Conservation (phyloP, 2,113 vertebrate species). For the Genyomyrus donnyi region DNA sequence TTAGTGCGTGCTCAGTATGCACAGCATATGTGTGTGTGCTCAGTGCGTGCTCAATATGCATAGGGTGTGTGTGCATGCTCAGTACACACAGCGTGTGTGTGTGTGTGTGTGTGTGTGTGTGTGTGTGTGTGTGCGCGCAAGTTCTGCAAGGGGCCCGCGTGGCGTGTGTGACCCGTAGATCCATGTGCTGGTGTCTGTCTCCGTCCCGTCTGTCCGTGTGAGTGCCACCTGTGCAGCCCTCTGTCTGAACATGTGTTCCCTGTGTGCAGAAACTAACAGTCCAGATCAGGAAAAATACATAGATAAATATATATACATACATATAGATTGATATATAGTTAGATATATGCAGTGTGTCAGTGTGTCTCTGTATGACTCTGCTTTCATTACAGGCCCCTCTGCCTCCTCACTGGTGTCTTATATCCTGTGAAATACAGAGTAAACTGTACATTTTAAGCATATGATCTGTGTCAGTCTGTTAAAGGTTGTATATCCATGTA, state of each 20-base stretch:
- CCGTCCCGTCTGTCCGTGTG: not conserved
- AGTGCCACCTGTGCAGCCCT: not conserved
- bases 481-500: constrained; percentile 59
- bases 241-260: constrained; percentile 6
- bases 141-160: not conserved
- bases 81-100: not conserved
- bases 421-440: constrained; percentile 51
- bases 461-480: constrained; percentile 55
- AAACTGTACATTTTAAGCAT: constrained; percentile 46
- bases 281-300: not conserved
- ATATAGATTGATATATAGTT: not conserved
- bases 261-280: not conserved
- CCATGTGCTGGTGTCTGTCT: not conserved
- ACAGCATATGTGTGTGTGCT: too few relatives aligned
- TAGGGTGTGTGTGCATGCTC: too few relatives aligned
- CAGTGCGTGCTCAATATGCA: not conserved
- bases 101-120: not conserved
- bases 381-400: not conserved
- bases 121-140: not conserved
- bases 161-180: not conserved
- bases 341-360: constrained; percentile 3
- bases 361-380: constrained; percentile 39
- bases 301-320: not conserved
- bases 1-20: too few relatives aligned
- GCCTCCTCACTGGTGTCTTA: constrained; percentile 41